Conservation (phyloP, 2,888 invertebrate genomes). For the Acleris sparsana region DNA sequence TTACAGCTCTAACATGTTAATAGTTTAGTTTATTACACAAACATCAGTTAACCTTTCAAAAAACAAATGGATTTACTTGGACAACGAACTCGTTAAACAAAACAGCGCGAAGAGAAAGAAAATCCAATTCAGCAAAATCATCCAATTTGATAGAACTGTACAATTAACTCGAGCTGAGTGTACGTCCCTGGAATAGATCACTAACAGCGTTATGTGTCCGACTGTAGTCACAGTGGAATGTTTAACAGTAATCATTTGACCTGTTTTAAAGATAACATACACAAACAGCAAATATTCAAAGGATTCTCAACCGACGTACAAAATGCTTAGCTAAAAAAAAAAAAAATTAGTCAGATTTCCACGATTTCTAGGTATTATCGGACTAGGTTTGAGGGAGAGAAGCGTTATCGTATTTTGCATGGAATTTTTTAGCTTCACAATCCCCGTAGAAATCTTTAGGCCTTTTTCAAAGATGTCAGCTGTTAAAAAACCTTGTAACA, state of each 20-base stretch:
- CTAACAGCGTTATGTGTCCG: slow-evolving; percentile 10
- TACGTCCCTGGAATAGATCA: slow-evolving; percentile 11
- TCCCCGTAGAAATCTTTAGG: too few species aligned
- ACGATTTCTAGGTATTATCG: too few species aligned
- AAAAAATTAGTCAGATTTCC: too few species aligned
- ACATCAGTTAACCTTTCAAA: neutral
- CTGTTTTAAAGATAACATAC: neutral
- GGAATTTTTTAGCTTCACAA: too few species aligned
- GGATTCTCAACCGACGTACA: too few species aligned
- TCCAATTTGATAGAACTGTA: slow-evolving; percentile 5
- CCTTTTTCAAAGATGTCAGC: too few species aligned
- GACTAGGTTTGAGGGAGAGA: too few species aligned
- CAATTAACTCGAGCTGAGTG: slow-evolving; percentile 19
- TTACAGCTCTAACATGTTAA: too few species aligned
- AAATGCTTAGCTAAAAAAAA: too few species aligned
- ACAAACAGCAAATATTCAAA: too few species aligned
- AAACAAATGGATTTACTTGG: neutral
- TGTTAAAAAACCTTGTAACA: too few species aligned
- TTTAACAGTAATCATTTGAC: neutral
- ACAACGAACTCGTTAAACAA: slow-evolving; percentile 2
- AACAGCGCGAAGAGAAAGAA: slow-evolving; percentile 7
- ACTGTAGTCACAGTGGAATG: slow-evolving; percentile 2
- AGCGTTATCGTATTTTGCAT: too few species aligned
- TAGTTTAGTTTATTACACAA: neutral
- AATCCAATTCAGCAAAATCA: slow-evolving; percentile 19